Evolutionary conservation across 2,113 vertebrate species (phyloP), one percentile per base, ranked within the genome.

Genomic region (Ameiurus melas): DNA sequence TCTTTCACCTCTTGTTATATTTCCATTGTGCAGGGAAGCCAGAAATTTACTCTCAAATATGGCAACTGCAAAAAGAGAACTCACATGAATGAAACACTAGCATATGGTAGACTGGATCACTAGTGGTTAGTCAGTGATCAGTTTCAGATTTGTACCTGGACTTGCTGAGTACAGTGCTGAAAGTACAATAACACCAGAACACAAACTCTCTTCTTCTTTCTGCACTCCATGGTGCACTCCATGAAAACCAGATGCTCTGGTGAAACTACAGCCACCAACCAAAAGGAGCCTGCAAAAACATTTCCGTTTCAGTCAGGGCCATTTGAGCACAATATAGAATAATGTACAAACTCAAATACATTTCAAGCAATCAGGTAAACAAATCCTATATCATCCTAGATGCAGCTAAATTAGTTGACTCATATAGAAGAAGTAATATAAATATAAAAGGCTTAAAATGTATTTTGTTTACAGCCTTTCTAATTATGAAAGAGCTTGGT

Each of bases 231-330:
- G 53, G 30, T 71, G 64, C 82, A 47, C 84, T 86, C 78, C 47
- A 90, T 88, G 70, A 71, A 85, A 90, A 88, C 36, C 89, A 90
- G 84, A 90, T 90, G 89, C 86, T 51, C 57, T 71, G 39, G 22
- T 53, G 20, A 39, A 83, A 39, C 79, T 60, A 81, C 55, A 22
- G 79, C 55, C 79, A 81, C 36, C 66, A 64, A 27, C 70, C 73
- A 47, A 22, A 47, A 22, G 58, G 20, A 89, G 47, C 55, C 58
- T 66, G 60, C 33, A 43, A 47, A 86, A 86, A 78, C 57, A 78
- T 64, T 86, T 30, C 71, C 57, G 2, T 62, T 43, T 86, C 73
- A 86, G 33, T 83, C 33, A 62, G 58, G 30, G 80, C 58, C 33
- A 20, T 57, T 16, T 57, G 53, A 80, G 51, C 36, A 43, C 80